Evolutionary conservation across 2,113 vertebrate species (phyloP), one percentile per base, ranked within the genome.

Genomic region (Apodemus speciosus): DNA sequence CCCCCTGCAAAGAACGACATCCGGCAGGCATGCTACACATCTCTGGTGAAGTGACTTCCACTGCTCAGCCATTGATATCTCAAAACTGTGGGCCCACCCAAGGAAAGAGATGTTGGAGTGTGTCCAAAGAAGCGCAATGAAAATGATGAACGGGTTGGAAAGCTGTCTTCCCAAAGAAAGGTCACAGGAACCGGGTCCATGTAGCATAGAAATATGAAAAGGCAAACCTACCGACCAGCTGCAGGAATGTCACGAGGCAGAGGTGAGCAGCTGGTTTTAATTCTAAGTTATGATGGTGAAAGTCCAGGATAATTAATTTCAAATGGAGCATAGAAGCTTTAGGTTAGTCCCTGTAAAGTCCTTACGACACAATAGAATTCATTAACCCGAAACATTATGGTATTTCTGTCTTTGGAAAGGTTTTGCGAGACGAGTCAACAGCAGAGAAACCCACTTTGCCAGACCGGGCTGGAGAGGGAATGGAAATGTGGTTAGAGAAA

Each of bases 121-220:
- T 14, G 9, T 90, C 90, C 96, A 96, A 92, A 75, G 93, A 90
- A 53, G 77, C 95, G 73, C 84, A 94, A 93, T 94, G 92, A 92
- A 96, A 93, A 94, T 94, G 91, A 97, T 87, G 94, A 89, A 96
- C 71, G 75, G 79, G 56, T 89, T 91, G 84, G 83, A 92, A 94
- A 91, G 64, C 69, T 75, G 32, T 92, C 84, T 88, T 76, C 88
- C 69, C 49, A 35, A 92, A 83, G 79, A 72, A 92, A 96, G 91
- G 84, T 97, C 72, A 71, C 56, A 1, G 86, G 64, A 93, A 86
- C 76, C 38, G 51, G 56, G 62, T 10, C 62, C 77, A 35, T 27
- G 88, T 38, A 79, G 66, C 87, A 20, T 30, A 81, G 72, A 90
- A 92, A 86, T 77, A 92, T n/a, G 43, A 95, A 95, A 69, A 25